A percentile compares a stretch with the other conserved stretches of the same genome.
Conservation (phyloP, 1,140 invertebrate species). For the Metaphire vulgaris region DNA sequence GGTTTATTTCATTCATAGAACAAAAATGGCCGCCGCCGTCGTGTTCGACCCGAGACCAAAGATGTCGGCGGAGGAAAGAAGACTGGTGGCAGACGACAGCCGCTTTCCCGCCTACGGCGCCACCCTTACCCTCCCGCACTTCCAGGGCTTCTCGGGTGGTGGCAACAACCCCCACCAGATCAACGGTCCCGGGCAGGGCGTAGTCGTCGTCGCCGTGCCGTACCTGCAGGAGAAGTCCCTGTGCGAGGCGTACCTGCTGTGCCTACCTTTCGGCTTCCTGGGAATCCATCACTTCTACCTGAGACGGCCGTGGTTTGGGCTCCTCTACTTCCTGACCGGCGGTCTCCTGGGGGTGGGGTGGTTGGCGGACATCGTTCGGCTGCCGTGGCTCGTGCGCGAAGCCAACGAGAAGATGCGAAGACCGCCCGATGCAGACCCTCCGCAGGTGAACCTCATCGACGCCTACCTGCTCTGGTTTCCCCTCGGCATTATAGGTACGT, state of each 20-base stretch:
- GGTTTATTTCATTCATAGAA: no score
- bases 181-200: background rate
- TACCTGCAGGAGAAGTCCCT: background rate
- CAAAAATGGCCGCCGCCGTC: no score
- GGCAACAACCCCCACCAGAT: background rate
- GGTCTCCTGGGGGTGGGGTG: constrained; percentile 25
- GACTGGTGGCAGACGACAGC: no score
- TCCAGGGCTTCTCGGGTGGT: background rate
- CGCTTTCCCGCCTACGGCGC: no score
- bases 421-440: background rate
- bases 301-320: background rate
- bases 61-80: no score
- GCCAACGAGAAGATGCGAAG: background rate
- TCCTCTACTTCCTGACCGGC: constrained; percentile 14
- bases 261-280: constrained; percentile 9
- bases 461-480: constrained; percentile 17
- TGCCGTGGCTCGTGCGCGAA: constrained; percentile 6
- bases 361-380: background rate
- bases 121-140: no score
- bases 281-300: constrained; percentile 7
- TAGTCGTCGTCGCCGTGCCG: background rate
- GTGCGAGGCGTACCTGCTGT: constrained; percentile 16
- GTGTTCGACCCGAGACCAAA: no score
- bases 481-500: constrained; percentile 10
- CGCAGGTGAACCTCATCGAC: background rate